Conservation (phyloP, 2,888 invertebrate genomes). For the Drosophila phalerata region DNA sequence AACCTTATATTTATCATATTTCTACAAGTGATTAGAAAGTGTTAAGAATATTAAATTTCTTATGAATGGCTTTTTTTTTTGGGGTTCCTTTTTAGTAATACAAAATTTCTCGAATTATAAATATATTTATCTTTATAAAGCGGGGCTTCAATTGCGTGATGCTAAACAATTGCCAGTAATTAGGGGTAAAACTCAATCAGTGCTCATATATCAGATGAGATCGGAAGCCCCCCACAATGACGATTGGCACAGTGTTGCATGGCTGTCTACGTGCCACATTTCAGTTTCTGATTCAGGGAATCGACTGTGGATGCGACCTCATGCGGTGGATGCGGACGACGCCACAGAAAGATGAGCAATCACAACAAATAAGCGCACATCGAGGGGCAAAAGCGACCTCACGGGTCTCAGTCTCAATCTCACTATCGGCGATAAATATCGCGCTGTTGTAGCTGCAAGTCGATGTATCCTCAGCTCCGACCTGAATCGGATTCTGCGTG, state of each 20-base stretch:
- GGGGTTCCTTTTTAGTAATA: background rate
- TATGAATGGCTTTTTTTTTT: too few relatives aligned
- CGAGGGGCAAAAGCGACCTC: constrained; percentile 26
- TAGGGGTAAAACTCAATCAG: constrained; percentile 73
- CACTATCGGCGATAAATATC: constrained; percentile 71
- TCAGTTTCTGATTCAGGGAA: constrained; percentile 4
- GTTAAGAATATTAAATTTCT: too few relatives aligned
- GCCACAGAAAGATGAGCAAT: constrained; percentile 13
- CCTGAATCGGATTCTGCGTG: constrained; percentile 57
- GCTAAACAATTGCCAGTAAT: constrained; percentile 71
- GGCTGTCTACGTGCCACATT: constrained; percentile 31
- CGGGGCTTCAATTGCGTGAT: background rate
- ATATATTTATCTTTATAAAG: background rate
- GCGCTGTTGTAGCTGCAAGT: constrained; percentile 46
- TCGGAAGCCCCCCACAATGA: constrained; percentile 35
- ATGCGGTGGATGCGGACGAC: constrained; percentile 32
- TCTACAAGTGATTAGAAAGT: too few relatives aligned
- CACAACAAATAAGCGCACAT: constrained; percentile 24
- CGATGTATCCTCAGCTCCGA: constrained; percentile 7
- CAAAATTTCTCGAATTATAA: background rate
- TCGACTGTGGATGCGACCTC: constrained; percentile 24
- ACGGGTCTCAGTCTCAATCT: constrained; percentile 43
- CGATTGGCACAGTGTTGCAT: constrained; percentile 28
- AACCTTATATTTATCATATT: too few relatives aligned
- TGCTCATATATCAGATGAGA: constrained; percentile 48